Percentiles rank a stretch among this genome's conserved stretches.
These are phyloP conservation scores for Eumacrocentrus americanus DNA, from an alignment of 2,888 invertebrate genomes.

Conservation along the genomic window DNA sequence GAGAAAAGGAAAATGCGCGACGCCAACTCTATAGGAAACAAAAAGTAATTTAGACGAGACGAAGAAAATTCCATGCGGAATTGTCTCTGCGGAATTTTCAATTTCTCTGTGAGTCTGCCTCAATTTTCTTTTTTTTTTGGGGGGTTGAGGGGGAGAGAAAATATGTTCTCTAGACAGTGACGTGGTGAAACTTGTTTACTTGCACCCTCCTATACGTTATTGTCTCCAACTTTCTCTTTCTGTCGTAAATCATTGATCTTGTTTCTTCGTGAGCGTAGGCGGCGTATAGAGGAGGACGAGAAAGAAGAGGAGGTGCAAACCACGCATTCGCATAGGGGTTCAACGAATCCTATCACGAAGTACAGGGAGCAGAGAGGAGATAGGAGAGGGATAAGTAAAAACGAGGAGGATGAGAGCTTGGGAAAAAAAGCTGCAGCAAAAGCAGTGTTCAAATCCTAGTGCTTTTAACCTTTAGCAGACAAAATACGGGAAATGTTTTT, in stretches of 20 bases:
- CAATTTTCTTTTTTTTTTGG: constrained; percentile 13
- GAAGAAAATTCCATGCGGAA: constrained; percentile 31
- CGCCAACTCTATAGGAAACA: constrained; percentile 3
- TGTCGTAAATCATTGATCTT: constrained; percentile 46
- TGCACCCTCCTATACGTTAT: neutral
- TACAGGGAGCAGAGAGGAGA: neutral
- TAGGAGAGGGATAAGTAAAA: neutral
- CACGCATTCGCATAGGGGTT: neutral
- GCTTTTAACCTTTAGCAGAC: neutral
- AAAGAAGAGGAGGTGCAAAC: constrained; percentile 4
- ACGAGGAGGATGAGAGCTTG: too few relatives aligned
- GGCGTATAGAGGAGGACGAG: constrained; percentile 6
- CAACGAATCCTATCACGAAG: neutral
- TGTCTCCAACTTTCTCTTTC: neutral
- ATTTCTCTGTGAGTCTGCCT: constrained; percentile 38
- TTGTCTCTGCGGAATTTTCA: constrained; percentile 50
- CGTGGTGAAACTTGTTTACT: constrained; percentile 19
- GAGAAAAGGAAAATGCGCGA: neutral
- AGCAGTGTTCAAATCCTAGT: neutral
- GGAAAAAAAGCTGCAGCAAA: too few relatives aligned
- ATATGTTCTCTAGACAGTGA: constrained; percentile 3
- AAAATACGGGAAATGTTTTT: constrained; percentile 6
- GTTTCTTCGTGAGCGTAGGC: constrained; percentile 33
- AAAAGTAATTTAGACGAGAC: constrained; percentile 21
- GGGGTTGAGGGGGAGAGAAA: neutral